Evolutionary conservation across 2,888 invertebrate species (phyloP).

Genomic region (Hypsopygia costalis): DNA sequence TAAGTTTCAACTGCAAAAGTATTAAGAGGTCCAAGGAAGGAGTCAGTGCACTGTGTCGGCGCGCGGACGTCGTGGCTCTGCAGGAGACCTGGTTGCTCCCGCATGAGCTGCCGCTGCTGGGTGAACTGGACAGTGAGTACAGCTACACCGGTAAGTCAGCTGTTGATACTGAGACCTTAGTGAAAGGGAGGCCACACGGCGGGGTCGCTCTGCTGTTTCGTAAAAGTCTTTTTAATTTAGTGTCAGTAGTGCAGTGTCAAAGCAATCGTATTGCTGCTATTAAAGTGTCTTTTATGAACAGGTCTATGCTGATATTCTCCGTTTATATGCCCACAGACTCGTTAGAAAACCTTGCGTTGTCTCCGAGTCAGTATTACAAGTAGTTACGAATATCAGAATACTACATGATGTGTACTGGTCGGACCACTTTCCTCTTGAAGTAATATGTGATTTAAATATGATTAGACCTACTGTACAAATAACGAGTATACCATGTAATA

Average conservation of each 20-base stretch:
- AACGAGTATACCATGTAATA: no score
- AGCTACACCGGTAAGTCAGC: slow-evolving; percentile 14
- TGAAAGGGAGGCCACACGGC: slow-evolving; percentile 14
- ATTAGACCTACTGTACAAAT: no score
- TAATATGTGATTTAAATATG: slow-evolving; percentile 11
- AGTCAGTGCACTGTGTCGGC: slow-evolving; percentile 10
- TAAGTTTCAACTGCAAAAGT: slow-evolving; percentile 13
- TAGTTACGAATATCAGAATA: slow-evolving; percentile 6
- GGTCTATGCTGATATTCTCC: slow-evolving; percentile 12
- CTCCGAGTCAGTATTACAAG: background rate
- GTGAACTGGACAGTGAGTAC: slow-evolving; percentile 13
- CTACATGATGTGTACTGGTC: slow-evolving; percentile 15
- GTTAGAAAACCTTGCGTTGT: slow-evolving; percentile 5
- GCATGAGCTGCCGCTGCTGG: slow-evolving; percentile 11
- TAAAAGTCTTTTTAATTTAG: no score
- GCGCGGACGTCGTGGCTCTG: slow-evolving; percentile 12
- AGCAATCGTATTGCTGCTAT: no score
- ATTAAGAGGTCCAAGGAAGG: slow-evolving; percentile 7
- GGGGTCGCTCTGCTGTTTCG: slow-evolving; percentile 17
- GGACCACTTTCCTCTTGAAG: slow-evolving; percentile 15
- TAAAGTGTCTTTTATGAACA: no score
- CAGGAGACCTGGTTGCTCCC: slow-evolving; percentile 20
- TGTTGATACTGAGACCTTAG: slow-evolving; percentile 12
- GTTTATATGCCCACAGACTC: slow-evolving; percentile 19
- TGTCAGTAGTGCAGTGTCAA: no score